These are phyloP conservation scores for Diplodus sargus DNA, from an alignment of 2,797 vertebrate species.

Conservation along the genomic window DNA sequence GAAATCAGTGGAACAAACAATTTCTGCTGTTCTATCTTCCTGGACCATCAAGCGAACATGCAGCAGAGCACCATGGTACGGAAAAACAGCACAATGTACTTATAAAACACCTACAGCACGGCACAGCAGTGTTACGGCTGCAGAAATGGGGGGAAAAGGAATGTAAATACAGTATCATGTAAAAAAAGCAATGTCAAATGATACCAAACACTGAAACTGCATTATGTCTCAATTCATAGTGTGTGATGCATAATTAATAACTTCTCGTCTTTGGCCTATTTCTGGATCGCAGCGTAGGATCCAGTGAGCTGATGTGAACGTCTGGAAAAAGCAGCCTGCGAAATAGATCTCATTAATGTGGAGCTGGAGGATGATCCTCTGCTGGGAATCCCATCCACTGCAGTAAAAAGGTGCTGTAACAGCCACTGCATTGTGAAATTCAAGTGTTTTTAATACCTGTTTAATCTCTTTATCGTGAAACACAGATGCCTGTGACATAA, in stretches of 20 bases:
- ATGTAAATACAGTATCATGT: not conserved
- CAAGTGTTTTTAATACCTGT: conserved; percentile 3
- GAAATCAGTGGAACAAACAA: conserved; percentile 40
- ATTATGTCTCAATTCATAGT: conserved; percentile 35
- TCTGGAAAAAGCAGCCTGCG: conserved; percentile 50
- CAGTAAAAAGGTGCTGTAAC: conserved; percentile 8
- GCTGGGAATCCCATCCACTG: conserved; percentile 27
- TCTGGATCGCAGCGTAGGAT: conserved; percentile 47
- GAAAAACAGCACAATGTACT: not conserved
- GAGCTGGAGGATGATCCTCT: conserved; percentile 21
- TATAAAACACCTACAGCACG: conserved; percentile 22
- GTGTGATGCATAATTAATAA: conserved; percentile 70
- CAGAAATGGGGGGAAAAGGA: not conserved
- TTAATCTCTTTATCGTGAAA: too few relatives aligned
- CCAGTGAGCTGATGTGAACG: conserved; percentile 50
- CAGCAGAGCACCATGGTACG: not conserved
- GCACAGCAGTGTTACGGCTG: not conserved
- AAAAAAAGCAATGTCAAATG: not conserved
- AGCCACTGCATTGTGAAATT: not conserved
- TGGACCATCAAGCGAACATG: conserved; percentile 20
- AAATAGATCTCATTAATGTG: conserved; percentile 69
- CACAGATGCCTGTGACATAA: too few relatives aligned
- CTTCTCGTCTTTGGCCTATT: conserved; percentile 69
- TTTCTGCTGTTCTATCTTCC: conserved; percentile 10
- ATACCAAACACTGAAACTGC: conserved; percentile 22